A percentile compares a stretch with the other conserved stretches of the same genome.
These are phyloP conservation scores for Onthophagus sagittarius DNA, from an alignment of 2,888 invertebrate genomes.

Conservation along the genomic window DNA sequence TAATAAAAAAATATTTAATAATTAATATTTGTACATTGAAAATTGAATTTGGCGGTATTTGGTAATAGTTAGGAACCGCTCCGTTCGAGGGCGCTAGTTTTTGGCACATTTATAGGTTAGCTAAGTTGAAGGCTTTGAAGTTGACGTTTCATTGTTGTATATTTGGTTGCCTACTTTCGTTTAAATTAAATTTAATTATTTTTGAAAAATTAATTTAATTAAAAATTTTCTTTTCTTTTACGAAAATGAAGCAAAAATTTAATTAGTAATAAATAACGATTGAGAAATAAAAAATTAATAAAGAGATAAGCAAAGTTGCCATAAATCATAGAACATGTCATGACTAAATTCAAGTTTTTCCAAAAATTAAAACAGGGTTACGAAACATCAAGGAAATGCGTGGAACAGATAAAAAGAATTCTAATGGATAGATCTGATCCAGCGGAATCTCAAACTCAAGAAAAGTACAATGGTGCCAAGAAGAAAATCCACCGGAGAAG, in stretches of 20 bases:
- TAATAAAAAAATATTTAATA: no score
- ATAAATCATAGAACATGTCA: slow-evolving; percentile 24
- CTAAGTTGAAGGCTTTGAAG: no score
- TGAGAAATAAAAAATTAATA: background rate
- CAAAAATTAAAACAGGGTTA: slow-evolving; percentile 20
- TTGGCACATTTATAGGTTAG: no score
- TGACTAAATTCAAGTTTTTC: slow-evolving; percentile 26
- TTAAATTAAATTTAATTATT: background rate
- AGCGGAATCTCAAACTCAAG: slow-evolving; percentile 4
- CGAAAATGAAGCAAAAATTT: background rate
- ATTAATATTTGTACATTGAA: no score
- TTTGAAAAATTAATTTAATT: background rate
- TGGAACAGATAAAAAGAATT: slow-evolving; percentile 18
- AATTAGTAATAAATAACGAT: background rate
- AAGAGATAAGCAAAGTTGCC: background rate
- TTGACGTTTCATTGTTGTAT: background rate
- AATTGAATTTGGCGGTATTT: no score
- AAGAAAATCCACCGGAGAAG: slow-evolving; percentile 19
- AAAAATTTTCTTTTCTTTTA: background rate
- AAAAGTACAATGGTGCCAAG: slow-evolving; percentile 17
- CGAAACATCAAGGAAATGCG: slow-evolving; percentile 21
- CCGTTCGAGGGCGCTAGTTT: no score
- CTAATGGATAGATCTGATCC: slow-evolving; percentile 22
- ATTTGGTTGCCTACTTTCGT: background rate
- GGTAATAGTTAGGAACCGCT: no score